A percentile compares a stretch with the other conserved stretches of the same genome.
Evolutionary conservation across 2,113 vertebrate species (phyloP).

Genomic region (Athene cunicularia): DNA sequence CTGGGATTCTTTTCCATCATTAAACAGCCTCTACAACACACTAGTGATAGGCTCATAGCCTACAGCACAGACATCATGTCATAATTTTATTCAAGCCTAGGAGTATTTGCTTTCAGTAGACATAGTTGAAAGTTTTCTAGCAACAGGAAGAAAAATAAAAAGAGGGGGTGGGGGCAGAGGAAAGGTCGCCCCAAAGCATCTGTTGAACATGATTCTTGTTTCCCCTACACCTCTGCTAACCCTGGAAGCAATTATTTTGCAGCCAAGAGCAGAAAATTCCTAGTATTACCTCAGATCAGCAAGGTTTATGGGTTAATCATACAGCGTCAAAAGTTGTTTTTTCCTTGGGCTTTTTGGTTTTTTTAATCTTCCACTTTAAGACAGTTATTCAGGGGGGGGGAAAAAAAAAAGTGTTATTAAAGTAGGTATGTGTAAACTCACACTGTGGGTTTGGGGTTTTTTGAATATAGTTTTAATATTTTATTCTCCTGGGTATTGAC

Average conservation of each 20-base stretch:
- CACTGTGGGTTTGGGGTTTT: background rate
- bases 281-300: background rate
- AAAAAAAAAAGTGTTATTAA: background rate
- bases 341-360: background rate
- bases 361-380: background rate
- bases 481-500: background rate
- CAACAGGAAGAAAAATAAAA: background rate
- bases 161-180: no score
- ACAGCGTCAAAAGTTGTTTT: background rate
- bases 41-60: background rate
- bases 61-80: background rate
- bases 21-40: background rate
- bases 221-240: background rate
- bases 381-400: background rate
- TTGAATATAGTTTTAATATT: background rate
- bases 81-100: background rate
- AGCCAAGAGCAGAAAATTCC: background rate
- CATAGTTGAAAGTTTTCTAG: background rate
- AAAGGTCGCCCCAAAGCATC: background rate
- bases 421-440: background rate
- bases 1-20: background rate
- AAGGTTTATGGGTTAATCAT: background rate
- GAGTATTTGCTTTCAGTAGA: background rate
- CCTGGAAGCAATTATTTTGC: background rate
- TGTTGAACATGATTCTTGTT: background rate